Evolutionary conservation across 2,797 vertebrate genomes (phyloP), one percentile per base, ranked within the genome.

Genomic region (Mormyrus hasselquistii): DNA sequence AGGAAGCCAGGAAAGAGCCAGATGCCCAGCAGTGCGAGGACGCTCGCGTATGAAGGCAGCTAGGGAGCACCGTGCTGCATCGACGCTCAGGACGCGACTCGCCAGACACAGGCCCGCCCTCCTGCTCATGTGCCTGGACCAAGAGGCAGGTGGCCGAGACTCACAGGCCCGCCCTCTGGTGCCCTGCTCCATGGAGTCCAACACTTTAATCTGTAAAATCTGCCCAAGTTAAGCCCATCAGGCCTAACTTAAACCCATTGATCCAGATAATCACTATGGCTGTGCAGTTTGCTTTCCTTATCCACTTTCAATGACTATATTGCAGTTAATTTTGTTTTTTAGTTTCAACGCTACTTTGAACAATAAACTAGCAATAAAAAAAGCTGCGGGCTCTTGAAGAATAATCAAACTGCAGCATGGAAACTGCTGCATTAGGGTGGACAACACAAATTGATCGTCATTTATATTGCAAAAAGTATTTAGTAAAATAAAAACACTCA

Each of bases 281-380:
- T 73, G 69, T 73, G 29, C 69, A 93, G 93, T 53, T 85, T 85
- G 44, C 49, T 52, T 52, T 85, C 47, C 76, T 47, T 47, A 44
- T 44, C 76, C 38, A 82, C 76, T 47, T 82, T 8, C 41, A 47
- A 47, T 82, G n/a, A 82, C 41, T 82, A 44, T n/a, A 79, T n/a
- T 73, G 69, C 69, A 73, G 34, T 9, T 38, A 38, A 73, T 38
- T 73, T 38, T 38, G 69, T 16, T 38, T 69, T 34, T 34, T 73
- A 73, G 34, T 73, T 73, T 47, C 41, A 82, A 82, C 2, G 19
- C 38, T 47, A 82, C 76, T 47, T 22, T 47, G 38, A 82, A 47
- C 14, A 79, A 79, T 79, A 44, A 79, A 79, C 76, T 10, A 82
- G 41, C 41, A 19, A 6, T 19, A 55, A 55, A 47, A 47, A 19